These are phyloP conservation scores for Forbesichthys agassizii DNA, from an alignment of 2,113 vertebrate genomes.

Conservation along the genomic window DNA sequence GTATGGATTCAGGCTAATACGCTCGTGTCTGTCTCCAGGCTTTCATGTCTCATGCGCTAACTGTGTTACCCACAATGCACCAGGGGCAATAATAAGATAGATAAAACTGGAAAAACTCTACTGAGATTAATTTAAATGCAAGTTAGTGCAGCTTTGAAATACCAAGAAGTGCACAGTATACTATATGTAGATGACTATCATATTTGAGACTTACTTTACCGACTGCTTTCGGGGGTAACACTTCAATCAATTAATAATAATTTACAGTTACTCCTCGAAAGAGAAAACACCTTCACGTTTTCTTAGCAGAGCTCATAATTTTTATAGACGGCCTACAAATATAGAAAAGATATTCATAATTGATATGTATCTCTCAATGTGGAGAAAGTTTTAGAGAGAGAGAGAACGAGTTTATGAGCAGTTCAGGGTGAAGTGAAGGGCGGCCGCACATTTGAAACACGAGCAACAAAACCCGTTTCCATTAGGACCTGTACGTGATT, in stretches of 20 bases:
- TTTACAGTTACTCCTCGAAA: no score
- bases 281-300: no score
- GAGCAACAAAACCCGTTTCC: constrained; percentile 17
- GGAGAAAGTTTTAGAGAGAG: not conserved
- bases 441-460: constrained; percentile 30
- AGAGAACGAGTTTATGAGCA: constrained; percentile 38
- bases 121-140: not conserved
- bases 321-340: no score
- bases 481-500: not conserved
- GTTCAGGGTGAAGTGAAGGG: constrained; percentile 54
- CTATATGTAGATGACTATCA: not conserved
- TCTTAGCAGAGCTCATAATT: no score
- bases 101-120: not conserved
- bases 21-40: not conserved
- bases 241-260: no score
- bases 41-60: not conserved
- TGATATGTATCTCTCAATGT: not conserved
- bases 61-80: not conserved
- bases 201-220: not conserved
- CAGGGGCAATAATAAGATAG: not conserved
- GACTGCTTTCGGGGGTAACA: no score
- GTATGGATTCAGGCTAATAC: not conserved
- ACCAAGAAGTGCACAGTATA: no score
- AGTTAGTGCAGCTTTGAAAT: not conserved
- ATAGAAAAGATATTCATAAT: no score